These are phyloP conservation scores for Huso huso DNA, from an alignment of 2,797 vertebrate genomes.

Conservation along the genomic window DNA sequence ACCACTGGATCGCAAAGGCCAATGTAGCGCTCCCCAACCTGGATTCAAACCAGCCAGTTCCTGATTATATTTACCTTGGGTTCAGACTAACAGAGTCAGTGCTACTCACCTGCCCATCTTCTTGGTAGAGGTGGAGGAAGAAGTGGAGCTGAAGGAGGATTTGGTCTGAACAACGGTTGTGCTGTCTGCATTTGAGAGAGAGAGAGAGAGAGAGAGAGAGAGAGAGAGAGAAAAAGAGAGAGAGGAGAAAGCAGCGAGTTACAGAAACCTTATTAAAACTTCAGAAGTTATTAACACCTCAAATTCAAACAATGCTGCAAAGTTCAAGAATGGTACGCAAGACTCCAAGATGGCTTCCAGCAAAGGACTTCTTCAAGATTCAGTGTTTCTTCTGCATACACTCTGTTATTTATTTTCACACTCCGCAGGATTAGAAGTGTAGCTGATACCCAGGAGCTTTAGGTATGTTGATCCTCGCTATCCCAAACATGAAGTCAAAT, in stretches of 20 bases:
- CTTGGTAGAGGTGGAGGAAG: conserved; percentile 56
- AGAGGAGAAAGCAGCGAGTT: conserved; percentile 4
- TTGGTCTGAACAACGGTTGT: conserved; percentile 52
- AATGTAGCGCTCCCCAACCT: neutral
- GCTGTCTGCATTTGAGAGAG: conserved; percentile 53
- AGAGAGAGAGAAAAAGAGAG: conserved; percentile 23
- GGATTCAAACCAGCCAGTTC: conserved; percentile 21
- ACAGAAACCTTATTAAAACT: conserved; percentile 2
- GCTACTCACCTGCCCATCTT: conserved; percentile 68
- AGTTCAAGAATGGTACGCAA: too few species aligned
- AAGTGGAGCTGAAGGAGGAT: conserved; percentile 44
- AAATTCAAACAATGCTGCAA: too few species aligned
- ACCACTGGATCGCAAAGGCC: neutral
- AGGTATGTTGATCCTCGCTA: too few species aligned
- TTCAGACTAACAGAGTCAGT: neutral
- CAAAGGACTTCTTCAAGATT: too few species aligned
- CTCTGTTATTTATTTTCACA: too few species aligned
- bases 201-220: conserved; percentile 7
- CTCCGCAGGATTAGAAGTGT: too few species aligned
- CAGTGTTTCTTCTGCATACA: too few species aligned
- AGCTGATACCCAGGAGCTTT: too few species aligned
- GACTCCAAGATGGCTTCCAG: too few species aligned
- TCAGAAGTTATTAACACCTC: too few species aligned
- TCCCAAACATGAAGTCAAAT: too few species aligned
- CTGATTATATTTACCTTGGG: too few species aligned